Evolutionary conservation across 2,888 invertebrate species (phyloP).

Genomic region (Selenia dentaria): DNA sequence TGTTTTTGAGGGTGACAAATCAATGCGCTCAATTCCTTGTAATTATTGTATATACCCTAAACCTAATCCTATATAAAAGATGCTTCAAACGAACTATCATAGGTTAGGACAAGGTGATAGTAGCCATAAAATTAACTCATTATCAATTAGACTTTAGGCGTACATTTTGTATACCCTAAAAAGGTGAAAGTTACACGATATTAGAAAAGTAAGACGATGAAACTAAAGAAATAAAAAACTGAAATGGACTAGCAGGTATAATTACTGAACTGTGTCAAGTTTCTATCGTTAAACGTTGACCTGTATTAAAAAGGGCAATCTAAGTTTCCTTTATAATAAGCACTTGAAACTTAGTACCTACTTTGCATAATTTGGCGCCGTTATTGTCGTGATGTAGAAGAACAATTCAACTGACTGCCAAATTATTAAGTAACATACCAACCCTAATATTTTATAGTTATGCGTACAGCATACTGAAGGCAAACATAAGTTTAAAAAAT

Average conservation of each 20-base stretch:
- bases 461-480: slow-evolving; percentile 2
- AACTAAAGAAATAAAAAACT: slow-evolving; percentile 10
- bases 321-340: slow-evolving; percentile 18
- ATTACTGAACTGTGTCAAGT: slow-evolving; percentile 18
- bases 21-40: slow-evolving; percentile 70
- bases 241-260: too few species aligned
- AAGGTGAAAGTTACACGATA: slow-evolving; percentile 6
- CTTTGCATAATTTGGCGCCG: slow-evolving; percentile 24
- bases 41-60: slow-evolving; percentile 74
- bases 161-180: slow-evolving; percentile 14
- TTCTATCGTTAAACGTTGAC: slow-evolving; percentile 17
- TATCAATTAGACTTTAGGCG: slow-evolving; percentile 41
- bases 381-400: slow-evolving; percentile 22
- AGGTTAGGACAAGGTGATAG: slow-evolving; percentile 81
- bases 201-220: slow-evolving; percentile 4
- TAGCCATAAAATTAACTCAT: slow-evolving; percentile 66
- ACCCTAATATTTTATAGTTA: slow-evolving; percentile 2
- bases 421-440: slow-evolving; percentile 15
- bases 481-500: too few species aligned
- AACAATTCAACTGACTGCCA: slow-evolving; percentile 32
- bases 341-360: slow-evolving; percentile 20
- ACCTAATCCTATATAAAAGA: slow-evolving; percentile 49
- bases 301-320: slow-evolving; percentile 21
- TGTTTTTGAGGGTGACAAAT: slow-evolving; percentile 40
- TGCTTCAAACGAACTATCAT: slow-evolving; percentile 70